Base-by-base conservation (phyloP, 2,888 invertebrate species). In the Acleris emargana region DNA sequence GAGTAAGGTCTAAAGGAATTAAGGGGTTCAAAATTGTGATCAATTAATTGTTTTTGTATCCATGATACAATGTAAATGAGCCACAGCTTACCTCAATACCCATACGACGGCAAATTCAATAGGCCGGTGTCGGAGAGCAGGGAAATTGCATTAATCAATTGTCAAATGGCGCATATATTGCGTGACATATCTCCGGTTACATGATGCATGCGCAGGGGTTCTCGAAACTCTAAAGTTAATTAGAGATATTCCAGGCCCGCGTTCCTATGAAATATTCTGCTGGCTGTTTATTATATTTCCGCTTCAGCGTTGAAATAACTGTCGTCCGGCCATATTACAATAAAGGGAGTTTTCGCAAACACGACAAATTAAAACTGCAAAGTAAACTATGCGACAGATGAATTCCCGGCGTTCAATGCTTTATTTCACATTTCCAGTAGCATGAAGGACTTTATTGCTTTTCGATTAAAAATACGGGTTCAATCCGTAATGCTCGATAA, bases 81-180 rank as follows among this genome's bases (percentile, higher is more conserved):
- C 42, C 20, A 7, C 42, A 42, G 32, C 58, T 42, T 38, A 59
- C 53, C 64, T 59, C 53, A 18, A 53, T 59, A 54, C 17, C n/a
- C 4, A 49, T 55, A 25, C 18, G 61, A 20, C 68, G 69, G 62
- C 76, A 76, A 76, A 78, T 77, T 72, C 64, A 72, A 81, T 83
- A 81, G 80, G 77, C 72, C 69, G 73, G 71, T 77, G 88, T 87
- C 88, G 80, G 69, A 67, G 71, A 75, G 74, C 72, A 73, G 84
- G 82, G 85, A 81, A 82, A 89, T 91, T 88, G 90, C 87, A 91
- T 91, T 90, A 90, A 89, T 90, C 89, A 88, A 87, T 88, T 89
- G 89, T 89, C 89, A 84, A 82, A 83, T 81, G 71, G 68, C 68
- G 68, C 75, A 76, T 76, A 78, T 80, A 82, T 81, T 79, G 77